phyloP scores from a whole-genome alignment of 2,888 invertebrate genomes.

The Drosophila colorata region DNA sequence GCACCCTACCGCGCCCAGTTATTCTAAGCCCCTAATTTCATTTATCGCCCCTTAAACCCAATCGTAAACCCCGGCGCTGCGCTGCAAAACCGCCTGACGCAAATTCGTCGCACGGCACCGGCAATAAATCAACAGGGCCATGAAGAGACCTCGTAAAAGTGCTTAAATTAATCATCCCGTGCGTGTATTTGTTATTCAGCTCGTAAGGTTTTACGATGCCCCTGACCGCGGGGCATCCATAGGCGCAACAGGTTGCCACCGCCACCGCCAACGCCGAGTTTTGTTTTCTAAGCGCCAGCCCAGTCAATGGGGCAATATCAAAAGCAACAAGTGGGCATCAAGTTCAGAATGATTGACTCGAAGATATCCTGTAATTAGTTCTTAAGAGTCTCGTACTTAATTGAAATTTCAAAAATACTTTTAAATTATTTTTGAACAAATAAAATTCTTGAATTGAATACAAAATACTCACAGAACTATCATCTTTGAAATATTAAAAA shows the following conservation, averaged over 20 bases:
- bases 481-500: too few relatives aligned
- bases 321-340: background rate
- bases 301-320: constrained; percentile 38
- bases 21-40: constrained; percentile 55
- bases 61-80: constrained; percentile 51
- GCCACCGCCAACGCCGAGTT: constrained; percentile 37
- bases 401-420: too few relatives aligned
- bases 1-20: constrained; percentile 33
- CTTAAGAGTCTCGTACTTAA: too few relatives aligned
- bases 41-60: constrained; percentile 70
- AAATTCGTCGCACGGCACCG: constrained; percentile 64
- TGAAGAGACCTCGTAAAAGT: constrained; percentile 84
- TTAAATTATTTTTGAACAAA: too few relatives aligned
- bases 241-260: constrained; percentile 78
- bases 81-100: constrained; percentile 45
- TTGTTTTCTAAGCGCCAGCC: constrained; percentile 78
- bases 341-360: background rate
- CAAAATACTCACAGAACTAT: too few relatives aligned
- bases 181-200: constrained; percentile 82
- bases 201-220: constrained; percentile 67
- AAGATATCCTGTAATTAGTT: constrained; percentile 1
- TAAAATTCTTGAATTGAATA: too few relatives aligned
- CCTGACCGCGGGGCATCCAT: constrained; percentile 54
- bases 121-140: constrained; percentile 84
- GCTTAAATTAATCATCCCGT: constrained; percentile 85